phyloP scores from a whole-genome alignment of 2,888 invertebrate genomes.

The Phytoseiulus persimilis region DNA sequence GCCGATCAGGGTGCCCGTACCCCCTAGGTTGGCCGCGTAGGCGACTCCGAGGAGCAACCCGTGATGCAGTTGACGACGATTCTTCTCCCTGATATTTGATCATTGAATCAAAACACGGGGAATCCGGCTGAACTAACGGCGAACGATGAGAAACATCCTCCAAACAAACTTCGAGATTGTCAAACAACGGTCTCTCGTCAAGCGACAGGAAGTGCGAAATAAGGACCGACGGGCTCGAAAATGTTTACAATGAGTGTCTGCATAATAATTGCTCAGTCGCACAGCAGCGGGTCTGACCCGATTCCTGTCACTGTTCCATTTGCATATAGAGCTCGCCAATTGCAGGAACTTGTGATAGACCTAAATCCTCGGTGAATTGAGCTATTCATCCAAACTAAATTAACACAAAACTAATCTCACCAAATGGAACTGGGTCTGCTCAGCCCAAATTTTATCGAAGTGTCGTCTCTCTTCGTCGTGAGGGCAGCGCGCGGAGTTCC shows the following conservation, averaged over 20 bases:
- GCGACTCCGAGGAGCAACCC: conserved; percentile 48
- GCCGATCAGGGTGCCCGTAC: conserved; percentile 67
- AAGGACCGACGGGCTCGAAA: background rate
- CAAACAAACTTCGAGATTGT: too few relatives aligned
- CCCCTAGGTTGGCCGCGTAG: conserved; percentile 62
- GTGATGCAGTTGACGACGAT: conserved; percentile 44
- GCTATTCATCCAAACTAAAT: background rate
- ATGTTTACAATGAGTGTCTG: background rate
- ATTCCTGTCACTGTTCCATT: background rate
- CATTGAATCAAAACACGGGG: background rate
- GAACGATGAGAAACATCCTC: too few relatives aligned
- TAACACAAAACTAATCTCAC: background rate
- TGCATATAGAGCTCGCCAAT: background rate
- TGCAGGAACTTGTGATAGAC: background rate
- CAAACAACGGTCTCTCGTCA: too few relatives aligned
- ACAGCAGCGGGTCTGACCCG: background rate
- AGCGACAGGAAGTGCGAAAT: too few relatives aligned
- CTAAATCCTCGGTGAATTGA: background rate
- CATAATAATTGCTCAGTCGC: background rate
- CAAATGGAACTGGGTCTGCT: background rate
- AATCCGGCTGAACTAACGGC: background rate
- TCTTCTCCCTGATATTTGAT: conserved; percentile 33
- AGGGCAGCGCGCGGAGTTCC: background rate
- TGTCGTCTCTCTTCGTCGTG: background rate
- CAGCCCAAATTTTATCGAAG: background rate